Base-by-base conservation (phyloP, 2,888 invertebrate species). In the Pyrrhosoma nymphula region DNA sequence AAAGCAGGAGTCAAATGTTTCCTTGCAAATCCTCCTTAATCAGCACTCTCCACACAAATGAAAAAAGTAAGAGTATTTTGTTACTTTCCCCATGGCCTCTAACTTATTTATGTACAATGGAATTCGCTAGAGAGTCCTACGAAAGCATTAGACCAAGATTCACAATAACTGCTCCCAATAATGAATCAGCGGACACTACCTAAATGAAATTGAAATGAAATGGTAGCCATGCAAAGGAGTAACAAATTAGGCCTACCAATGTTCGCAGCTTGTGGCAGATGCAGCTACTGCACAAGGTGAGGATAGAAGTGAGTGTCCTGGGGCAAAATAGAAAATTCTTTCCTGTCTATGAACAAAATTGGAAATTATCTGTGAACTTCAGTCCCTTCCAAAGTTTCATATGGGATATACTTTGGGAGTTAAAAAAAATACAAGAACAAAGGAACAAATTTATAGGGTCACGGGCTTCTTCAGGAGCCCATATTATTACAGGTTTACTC, bases 231-330 rank as follows among this genome's bases (percentile, higher is more conserved):
- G 69, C 63, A 93, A 93, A 93, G 69, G 93, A 93, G 93, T 69
- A 75, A 75, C 93, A 93, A 30, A 93, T 93, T 93, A 93, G 93
- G 93, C 93, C 93, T 93, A 93, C 93, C 93, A 69, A 69, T 69
- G 93, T 63, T 69, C 69, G 69, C 69, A 26, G 47, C 39, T 47
- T 39, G 23, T 26, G 55, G 47, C n/a, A 69, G 69, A 47, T 93
- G 93, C 75, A n/a, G 39, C 93, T 69, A 91, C 26, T 26, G 69
- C 93, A 69, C 47, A 93, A 55, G 47, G 56, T 63, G 69, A 56
- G 63, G 69, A n/a, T 47, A 39, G 69, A 69, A 47, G 69, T 47
- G 69, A 93, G 26, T 47, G 47, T 69, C 26, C 69, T 82, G 30
- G 47, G 39, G 69, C 20, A 47, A 47, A n/a, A 10, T 75, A 75